Evolutionary conservation across 2,797 vertebrate species (phyloP).

Genomic region (Cirrhinus molitorella): DNA sequence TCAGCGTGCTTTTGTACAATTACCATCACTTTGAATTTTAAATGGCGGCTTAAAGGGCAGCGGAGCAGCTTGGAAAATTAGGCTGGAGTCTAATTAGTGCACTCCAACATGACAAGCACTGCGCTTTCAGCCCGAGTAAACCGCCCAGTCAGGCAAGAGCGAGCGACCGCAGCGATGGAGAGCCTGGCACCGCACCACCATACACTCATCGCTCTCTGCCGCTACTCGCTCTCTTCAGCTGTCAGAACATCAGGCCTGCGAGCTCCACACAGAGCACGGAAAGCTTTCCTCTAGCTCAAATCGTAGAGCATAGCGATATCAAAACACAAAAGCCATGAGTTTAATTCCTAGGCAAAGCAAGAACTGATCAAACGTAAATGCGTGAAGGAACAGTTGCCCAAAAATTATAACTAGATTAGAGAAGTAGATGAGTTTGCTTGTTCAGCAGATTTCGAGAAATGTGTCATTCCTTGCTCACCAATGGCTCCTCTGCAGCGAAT

Average conservation of each 20-base stretch:
- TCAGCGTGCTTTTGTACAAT: conserved; percentile 92
- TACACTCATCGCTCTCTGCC: conserved; percentile 63
- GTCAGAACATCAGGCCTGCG: conserved; percentile 31
- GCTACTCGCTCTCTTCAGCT: not conserved
- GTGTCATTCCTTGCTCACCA: not conserved
- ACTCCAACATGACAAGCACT: conserved; percentile 92
- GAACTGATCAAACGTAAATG: not conserved
- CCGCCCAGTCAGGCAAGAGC: conserved; percentile 90
- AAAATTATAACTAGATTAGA: not conserved
- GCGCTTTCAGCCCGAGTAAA: conserved; percentile 92
- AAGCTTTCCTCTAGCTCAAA: not conserved
- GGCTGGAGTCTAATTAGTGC: conserved; percentile 95
- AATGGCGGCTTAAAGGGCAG: conserved; percentile 97
- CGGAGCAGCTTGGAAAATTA: conserved; percentile 96
- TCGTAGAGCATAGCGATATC: not conserved
- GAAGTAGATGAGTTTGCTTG: not conserved
- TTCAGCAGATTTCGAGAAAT: not conserved
- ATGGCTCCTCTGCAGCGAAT: not conserved
- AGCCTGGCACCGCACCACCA: conserved; percentile 73
- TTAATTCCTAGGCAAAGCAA: not conserved
- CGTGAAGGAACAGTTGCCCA: not conserved
- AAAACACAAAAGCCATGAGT: not conserved
- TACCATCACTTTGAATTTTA: conserved; percentile 98
- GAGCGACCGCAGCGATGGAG: conserved; percentile 86
- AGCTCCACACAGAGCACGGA: too few species aligned